phyloP scores from a whole-genome alignment of 2,113 vertebrate species.

The Odocoileus virginianus region DNA sequence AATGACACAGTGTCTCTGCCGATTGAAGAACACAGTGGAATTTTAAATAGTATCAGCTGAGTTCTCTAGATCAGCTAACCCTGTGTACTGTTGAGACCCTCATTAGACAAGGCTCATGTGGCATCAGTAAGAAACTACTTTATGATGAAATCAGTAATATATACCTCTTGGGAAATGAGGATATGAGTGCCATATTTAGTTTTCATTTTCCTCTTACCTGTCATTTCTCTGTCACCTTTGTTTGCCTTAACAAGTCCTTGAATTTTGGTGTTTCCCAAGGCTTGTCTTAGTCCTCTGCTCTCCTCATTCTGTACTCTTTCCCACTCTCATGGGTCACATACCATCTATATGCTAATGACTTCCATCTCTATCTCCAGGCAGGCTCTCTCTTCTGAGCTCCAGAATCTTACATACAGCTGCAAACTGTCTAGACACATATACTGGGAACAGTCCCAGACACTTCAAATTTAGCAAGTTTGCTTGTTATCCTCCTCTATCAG shows the following conservation, averaged over 20 bases:
- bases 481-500: not conserved
- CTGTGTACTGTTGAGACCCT: not conserved
- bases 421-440: not conserved
- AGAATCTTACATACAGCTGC: not conserved
- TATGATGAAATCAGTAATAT: not conserved
- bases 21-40: slow-evolving; percentile 80
- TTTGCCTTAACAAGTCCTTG: not conserved
- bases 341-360: slow-evolving; percentile 22
- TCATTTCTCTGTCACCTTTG: not conserved
- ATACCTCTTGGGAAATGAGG: not conserved
- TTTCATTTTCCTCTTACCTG: slow-evolving; percentile 52
- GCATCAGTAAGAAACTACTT: not conserved
- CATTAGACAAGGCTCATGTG: not conserved
- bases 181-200: not conserved
- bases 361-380: not conserved
- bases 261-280: not conserved
- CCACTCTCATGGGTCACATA: not conserved
- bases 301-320: not conserved
- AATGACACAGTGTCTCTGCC: slow-evolving; percentile 80
- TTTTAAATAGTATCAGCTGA: slow-evolving; percentile 78
- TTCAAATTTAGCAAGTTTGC: not conserved
- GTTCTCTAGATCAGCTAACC: slow-evolving; percentile 73
- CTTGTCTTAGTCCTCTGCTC: not conserved
- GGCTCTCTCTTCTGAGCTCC: not conserved
- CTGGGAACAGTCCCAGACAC: not conserved